Percentiles rank a stretch among this genome's conserved stretches.
Evolutionary conservation across 2,797 vertebrate genomes (phyloP).

Genomic region (Triplophysa bombifrons): DNA sequence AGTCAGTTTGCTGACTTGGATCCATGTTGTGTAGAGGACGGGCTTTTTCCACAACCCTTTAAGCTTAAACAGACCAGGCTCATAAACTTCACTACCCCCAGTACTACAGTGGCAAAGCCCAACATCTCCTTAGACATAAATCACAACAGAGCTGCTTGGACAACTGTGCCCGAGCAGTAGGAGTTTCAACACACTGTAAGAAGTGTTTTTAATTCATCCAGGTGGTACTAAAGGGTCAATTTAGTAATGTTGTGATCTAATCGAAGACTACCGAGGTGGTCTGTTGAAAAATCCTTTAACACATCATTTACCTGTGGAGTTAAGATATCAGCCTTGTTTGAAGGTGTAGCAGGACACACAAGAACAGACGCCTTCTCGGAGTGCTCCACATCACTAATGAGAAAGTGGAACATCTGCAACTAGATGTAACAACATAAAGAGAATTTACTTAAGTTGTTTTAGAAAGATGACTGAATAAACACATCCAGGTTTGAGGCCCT

Average conservation of each 20-base stretch:
- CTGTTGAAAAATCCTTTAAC: not conserved
- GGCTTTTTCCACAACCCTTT: not conserved
- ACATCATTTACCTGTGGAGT: conserved; percentile 58
- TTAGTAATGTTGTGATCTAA: not conserved
- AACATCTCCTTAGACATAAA: conserved; percentile 62
- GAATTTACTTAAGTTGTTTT: not conserved
- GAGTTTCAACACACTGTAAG: conserved; percentile 55
- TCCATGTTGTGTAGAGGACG: not conserved
- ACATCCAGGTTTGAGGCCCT: not conserved
- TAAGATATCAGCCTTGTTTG: conserved; percentile 61
- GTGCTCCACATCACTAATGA: not conserved
- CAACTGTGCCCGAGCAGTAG: conserved; percentile 59
- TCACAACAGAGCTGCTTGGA: conserved; percentile 59
- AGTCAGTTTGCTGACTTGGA: conserved; percentile 45
- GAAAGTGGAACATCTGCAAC: conserved; percentile 84
- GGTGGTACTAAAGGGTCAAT: conserved; percentile 52
- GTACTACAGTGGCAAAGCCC: conserved; percentile 61
- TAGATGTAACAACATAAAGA: conserved; percentile 74
- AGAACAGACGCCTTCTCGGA: not conserved
- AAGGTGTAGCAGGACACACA: conserved; percentile 68
- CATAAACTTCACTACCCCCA: conserved; percentile 59
- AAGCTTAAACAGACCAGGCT: conserved; percentile 50
- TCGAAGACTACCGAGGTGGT: not conserved
- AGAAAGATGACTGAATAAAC: not conserved
- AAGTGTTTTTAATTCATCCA: conserved; percentile 66